Conservation (phyloP, 2,888 invertebrate genomes). For the Celastrina argiolus region DNA sequence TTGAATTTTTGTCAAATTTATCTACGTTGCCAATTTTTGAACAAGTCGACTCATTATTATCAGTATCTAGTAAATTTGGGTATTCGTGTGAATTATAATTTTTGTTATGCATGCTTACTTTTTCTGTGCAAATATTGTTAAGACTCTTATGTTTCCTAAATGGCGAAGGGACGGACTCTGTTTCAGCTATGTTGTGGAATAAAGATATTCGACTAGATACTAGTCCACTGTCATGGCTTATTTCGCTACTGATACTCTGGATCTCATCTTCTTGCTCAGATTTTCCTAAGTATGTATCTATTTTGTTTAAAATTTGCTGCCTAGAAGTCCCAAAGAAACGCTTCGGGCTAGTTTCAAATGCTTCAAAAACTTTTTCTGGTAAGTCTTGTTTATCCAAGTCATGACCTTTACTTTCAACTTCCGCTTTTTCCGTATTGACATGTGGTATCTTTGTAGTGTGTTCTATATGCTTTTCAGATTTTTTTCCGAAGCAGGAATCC, state of each 20-base stretch:
- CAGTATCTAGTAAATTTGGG: background rate
- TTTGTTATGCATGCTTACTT: slow-evolving; percentile 34
- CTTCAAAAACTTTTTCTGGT: slow-evolving; percentile 69
- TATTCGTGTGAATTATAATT: slow-evolving; percentile 3
- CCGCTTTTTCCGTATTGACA: background rate
- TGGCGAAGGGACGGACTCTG: slow-evolving; percentile 51
- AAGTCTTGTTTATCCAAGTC: slow-evolving; percentile 53
- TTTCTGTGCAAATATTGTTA: slow-evolving; percentile 47
- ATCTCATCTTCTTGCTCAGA: slow-evolving; percentile 45
- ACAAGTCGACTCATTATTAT: slow-evolving; percentile 14
- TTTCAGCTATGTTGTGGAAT: slow-evolving; percentile 62
- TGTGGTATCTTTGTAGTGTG: background rate
- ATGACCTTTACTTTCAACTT: slow-evolving; percentile 22
- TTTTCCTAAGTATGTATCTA: slow-evolving; percentile 64
- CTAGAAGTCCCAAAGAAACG: slow-evolving; percentile 71
- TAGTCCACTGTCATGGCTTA: slow-evolving; percentile 59
- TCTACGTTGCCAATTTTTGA: slow-evolving; percentile 10
- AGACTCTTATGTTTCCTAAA: slow-evolving; percentile 54
- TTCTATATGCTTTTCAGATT: slow-evolving; percentile 13
- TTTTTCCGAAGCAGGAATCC: slow-evolving; percentile 16
- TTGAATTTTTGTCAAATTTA: slow-evolving; percentile 17
- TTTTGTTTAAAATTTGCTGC: slow-evolving; percentile 67
- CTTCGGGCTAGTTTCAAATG: slow-evolving; percentile 72
- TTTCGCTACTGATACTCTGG: slow-evolving; percentile 41
- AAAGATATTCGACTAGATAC: slow-evolving; percentile 71